Base-by-base conservation (phyloP, 2,888 invertebrate species). In the Neoitamus cyanurus region DNA sequence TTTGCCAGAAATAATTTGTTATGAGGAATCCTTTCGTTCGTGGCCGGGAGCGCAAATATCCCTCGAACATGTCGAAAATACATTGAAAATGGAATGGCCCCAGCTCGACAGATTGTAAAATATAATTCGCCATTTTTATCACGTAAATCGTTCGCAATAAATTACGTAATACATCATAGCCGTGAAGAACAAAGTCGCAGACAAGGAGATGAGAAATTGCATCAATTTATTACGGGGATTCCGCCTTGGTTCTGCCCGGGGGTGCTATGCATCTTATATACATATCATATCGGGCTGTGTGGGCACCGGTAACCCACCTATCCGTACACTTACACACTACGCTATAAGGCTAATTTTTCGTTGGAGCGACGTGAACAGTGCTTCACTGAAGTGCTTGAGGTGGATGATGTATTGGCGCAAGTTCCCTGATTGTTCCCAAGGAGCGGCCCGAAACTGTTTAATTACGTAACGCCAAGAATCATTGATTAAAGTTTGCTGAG, bases 121-220 rank as follows among this genome's bases (percentile, higher is more conserved):
- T 82, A 82, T 82, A 82, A 82, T 82, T 82, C 82, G 15, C 82
- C 82, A 82, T 82, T 82, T 82, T 82, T 82, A 82, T 82, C 82
- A 82, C 82, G 82, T 82, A 82, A 82, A 82, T 82, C 82, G 82
- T 82, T 82, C 82, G 82, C 82, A 30, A 82, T 82, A 82, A 82
- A 82, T 82, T 82, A 82, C 69, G 28, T 82, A 69, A 82, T 82
- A 82, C 82, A 82, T 82, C 82, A 82, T 82, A 82, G 36, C 28
- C 68, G 30, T 69, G 69, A 82, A 69, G 69, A 82, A 68, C 68
- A 82, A 82, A 69, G 68, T 69, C 69, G 69, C 68, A 69, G 69
- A 68, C 34, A 82, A 68, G 15, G 82, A 69, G 69, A 82, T 82
- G 82, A 82, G 82, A 82, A 69, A 82, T 82, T 68, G 82, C 82